Evolutionary conservation across 2,113 vertebrate genomes (phyloP).

Genomic region (Onychostruthus taczanowskii): DNA sequence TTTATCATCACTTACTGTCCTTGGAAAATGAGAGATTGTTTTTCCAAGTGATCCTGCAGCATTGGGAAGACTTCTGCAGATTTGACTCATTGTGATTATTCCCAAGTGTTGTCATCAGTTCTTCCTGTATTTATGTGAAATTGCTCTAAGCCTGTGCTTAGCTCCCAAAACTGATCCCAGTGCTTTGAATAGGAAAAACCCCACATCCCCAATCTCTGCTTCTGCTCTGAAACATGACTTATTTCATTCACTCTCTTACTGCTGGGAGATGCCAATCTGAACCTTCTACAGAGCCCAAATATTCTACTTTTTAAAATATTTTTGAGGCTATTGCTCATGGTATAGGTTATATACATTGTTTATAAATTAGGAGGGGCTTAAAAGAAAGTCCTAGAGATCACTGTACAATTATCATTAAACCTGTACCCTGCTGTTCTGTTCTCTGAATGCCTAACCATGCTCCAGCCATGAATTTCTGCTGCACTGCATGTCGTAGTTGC

Average conservation of each 20-base stretch:
- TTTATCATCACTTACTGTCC: constrained; percentile 50
- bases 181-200: neutral
- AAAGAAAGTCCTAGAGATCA: neutral
- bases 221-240: neutral
- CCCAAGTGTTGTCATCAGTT: constrained; percentile 56
- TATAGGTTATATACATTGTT: neutral
- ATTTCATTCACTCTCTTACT: neutral
- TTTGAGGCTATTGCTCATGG: neutral
- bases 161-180: neutral
- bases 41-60: constrained; percentile 50
- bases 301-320: neutral
- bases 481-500: neutral
- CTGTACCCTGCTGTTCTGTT: neutral
- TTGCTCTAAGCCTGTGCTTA: constrained; percentile 19
- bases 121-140: constrained; percentile 63
- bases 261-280: neutral
- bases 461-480: neutral
- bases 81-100: constrained; percentile 63
- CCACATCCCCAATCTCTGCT: neutral
- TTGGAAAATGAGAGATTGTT: constrained; percentile 55
- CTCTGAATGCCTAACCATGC: neutral
- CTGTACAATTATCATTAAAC: neutral
- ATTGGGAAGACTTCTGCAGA: constrained; percentile 45
- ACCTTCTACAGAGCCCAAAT: neutral
- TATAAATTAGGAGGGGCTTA: neutral